Evolutionary conservation across 2,113 vertebrate genomes (phyloP).

Genomic region (Catharus fuscescens): DNA sequence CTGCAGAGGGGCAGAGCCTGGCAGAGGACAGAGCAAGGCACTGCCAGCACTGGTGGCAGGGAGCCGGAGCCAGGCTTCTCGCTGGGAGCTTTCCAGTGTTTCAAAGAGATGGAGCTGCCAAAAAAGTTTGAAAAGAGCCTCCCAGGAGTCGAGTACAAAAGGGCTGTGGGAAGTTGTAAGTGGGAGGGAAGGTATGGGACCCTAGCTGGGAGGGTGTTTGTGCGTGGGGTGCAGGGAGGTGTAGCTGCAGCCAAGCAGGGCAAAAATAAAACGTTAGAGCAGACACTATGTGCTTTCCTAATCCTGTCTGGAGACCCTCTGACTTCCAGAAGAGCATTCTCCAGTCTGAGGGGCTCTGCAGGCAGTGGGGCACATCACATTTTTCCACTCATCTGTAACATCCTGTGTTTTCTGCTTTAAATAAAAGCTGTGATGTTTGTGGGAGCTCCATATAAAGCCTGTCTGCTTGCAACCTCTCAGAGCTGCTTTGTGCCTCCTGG

Average conservation of each 20-base stretch:
- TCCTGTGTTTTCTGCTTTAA: constrained; percentile 62
- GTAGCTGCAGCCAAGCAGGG: constrained; percentile 20
- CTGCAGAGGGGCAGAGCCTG: not conserved
- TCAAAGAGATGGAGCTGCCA: constrained; percentile 22
- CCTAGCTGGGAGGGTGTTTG: not conserved
- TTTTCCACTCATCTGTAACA: constrained; percentile 67
- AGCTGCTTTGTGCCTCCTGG: constrained; percentile 52
- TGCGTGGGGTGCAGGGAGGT: not conserved
- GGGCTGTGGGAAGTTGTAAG: constrained; percentile 21
- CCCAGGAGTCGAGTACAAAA: constrained; percentile 17
- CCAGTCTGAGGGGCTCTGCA: constrained; percentile 43
- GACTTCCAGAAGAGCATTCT: constrained; percentile 43
- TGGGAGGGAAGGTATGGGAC: not conserved
- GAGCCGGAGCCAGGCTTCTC: not conserved
- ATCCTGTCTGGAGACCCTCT: constrained; percentile 63
- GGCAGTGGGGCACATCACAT: constrained; percentile 37
- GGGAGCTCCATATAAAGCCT: constrained; percentile 47
- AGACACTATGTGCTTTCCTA: constrained; percentile 23
- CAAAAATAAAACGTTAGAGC: not conserved
- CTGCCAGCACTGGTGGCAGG: not conserved
- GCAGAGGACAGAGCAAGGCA: fast-evolving
- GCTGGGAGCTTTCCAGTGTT: constrained; percentile 10
- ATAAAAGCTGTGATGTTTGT: constrained; percentile 45
- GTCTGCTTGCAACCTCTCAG: not conserved
- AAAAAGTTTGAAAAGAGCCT: constrained; percentile 35